These are phyloP conservation scores for Megatriorchis doriae DNA, from an alignment of 2,113 vertebrate species.

Conservation along the genomic window DNA sequence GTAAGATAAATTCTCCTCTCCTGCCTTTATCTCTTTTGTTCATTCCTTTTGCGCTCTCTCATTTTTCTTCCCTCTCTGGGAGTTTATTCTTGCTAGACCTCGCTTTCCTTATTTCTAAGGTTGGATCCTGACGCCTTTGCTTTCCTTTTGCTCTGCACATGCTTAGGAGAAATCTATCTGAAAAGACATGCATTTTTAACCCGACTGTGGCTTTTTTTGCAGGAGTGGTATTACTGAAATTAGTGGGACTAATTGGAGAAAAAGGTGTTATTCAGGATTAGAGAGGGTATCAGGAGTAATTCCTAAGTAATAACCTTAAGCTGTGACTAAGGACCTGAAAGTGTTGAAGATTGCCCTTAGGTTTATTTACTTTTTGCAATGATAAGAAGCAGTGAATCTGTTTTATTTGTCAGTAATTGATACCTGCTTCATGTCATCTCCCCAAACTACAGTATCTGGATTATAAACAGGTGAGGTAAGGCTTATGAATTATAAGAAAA, in stretches of 20 bases:
- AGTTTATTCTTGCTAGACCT: neutral
- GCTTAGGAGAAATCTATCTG: neutral
- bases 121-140: neutral
- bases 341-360: neutral
- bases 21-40: neutral
- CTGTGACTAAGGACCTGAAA: neutral
- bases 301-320: neutral
- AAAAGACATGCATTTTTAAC: neutral
- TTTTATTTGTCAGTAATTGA: neutral
- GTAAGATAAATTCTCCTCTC: slow-evolving; percentile 24
- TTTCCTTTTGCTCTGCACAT: neutral
- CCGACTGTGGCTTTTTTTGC: neutral
- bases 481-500: neutral
- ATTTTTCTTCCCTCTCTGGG: neutral
- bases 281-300: neutral
- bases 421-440: neutral
- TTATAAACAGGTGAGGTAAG: neutral
- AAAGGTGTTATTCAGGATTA: neutral
- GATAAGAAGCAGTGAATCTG: neutral
- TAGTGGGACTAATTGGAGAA: neutral
- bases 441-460: neutral
- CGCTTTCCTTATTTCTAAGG: neutral
- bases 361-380: neutral
- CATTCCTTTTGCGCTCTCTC: neutral
- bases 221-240: neutral